These are phyloP conservation scores for Drosophila merina DNA, from an alignment of 2,888 invertebrate species.

Conservation along the genomic window DNA sequence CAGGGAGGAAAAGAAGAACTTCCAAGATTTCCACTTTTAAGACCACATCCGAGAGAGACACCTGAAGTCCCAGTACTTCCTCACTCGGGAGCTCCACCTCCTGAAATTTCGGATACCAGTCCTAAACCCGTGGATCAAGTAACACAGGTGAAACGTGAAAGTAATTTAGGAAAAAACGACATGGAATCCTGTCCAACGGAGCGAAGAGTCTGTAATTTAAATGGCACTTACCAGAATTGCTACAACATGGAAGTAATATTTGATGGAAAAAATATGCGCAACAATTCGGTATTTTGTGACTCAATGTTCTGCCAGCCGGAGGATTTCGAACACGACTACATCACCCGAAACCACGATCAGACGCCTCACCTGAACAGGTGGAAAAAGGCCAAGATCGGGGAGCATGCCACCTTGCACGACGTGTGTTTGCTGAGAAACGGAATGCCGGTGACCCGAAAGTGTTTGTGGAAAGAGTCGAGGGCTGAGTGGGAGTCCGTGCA, in stretches of 20 bases:
- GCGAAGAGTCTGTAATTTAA: constrained; percentile 2
- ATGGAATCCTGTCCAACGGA: constrained; percentile 25
- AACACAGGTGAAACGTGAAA: neutral
- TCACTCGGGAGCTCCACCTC: no score
- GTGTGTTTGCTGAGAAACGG: constrained; percentile 86
- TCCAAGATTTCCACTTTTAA: no score
- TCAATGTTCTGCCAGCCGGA: constrained; percentile 59
- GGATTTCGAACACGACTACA: constrained; percentile 56
- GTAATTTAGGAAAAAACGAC: neutral
- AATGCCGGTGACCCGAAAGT: constrained; percentile 86
- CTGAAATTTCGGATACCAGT: no score
- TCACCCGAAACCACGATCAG: constrained; percentile 56
- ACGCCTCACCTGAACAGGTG: constrained; percentile 63
- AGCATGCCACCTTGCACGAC: constrained; percentile 83
- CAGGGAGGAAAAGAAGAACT: neutral
- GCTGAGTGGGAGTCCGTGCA: constrained; percentile 84
- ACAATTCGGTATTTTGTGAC: constrained; percentile 36
- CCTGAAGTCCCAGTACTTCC: no score
- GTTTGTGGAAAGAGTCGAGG: constrained; percentile 85
- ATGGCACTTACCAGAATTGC: constrained; percentile 8
- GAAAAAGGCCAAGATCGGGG: constrained; percentile 82
- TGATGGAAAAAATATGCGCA: no score
- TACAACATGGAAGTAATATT: neutral
- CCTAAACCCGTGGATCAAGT: no score
- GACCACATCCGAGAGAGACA: no score